phyloP scores from a whole-genome alignment of 2,888 invertebrate species.

The Melikaiella ostensackeni region DNA sequence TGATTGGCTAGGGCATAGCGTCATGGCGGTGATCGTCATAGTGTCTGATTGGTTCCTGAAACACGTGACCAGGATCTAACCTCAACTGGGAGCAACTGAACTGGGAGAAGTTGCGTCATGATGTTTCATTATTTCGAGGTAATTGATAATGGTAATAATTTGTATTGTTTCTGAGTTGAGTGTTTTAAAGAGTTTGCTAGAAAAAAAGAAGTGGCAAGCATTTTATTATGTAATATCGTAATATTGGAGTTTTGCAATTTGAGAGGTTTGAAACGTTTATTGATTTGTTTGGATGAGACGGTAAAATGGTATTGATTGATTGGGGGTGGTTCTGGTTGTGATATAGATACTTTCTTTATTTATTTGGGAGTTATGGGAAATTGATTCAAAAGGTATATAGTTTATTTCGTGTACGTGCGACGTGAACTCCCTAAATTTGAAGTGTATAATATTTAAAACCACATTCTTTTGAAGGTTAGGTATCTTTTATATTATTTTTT shows the following conservation, averaged over 20 bases:
- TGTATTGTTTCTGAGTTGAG: background rate
- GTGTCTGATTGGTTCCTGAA: conserved; percentile 63
- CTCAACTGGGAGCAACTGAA: background rate
- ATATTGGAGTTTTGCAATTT: background rate
- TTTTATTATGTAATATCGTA: background rate
- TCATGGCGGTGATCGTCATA: conserved; percentile 65
- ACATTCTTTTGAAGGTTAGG: too few relatives aligned
- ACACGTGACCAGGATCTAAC: conserved; percentile 64
- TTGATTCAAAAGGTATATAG: background rate
- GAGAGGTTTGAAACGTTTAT: conserved; percentile 6
- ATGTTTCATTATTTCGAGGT: conserved; percentile 13
- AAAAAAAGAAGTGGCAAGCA: background rate
- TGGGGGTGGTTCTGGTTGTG: background rate
- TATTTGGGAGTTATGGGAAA: background rate
- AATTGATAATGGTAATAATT: background rate
- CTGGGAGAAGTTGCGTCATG: conserved; percentile 14
- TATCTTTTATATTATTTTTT: too few relatives aligned
- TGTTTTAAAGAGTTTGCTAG: background rate
- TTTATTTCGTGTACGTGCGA: background rate
- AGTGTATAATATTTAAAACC: background rate
- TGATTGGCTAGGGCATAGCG: conserved; percentile 67
- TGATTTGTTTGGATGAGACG: conserved; percentile 18
- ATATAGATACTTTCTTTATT: background rate
- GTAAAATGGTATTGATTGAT: conserved; percentile 13
- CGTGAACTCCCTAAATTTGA: background rate